A percentile compares a stretch with the other conserved stretches of the same genome.
phyloP scores from a whole-genome alignment of 2,113 vertebrate genomes.

The Eurypyga helias region DNA sequence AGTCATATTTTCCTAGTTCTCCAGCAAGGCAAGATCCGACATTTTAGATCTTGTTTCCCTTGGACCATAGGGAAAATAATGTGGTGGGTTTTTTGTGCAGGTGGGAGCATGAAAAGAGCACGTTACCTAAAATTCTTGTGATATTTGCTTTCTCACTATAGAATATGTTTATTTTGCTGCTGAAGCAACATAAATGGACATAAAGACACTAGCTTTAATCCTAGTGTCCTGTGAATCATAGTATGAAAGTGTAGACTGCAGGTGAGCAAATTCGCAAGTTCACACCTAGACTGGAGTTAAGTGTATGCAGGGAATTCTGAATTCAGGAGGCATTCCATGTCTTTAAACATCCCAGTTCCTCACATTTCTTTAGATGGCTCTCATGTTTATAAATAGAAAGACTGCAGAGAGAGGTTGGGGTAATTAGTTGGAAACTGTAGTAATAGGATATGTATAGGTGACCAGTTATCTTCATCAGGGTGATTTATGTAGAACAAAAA shows the following conservation, averaged over 20 bases:
- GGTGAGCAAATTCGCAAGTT: not conserved
- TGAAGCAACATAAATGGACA: not conserved
- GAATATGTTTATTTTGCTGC: not conserved
- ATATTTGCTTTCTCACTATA: not conserved
- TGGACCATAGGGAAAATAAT: too few relatives aligned
- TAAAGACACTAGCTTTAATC: not conserved
- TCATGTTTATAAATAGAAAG: not conserved
- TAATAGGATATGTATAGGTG: not conserved
- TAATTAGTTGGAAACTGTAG: not conserved
- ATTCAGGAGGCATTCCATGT: not conserved
- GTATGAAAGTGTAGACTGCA: not conserved
- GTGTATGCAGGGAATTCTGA: not conserved
- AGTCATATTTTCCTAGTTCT: not conserved
- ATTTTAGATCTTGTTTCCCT: too few relatives aligned
- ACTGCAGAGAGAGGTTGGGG: not conserved
- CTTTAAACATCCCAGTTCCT: not conserved
- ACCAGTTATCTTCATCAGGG: not conserved
- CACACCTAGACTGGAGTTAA: not conserved
- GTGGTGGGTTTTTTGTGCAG: not conserved
- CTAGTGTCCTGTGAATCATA: not conserved
- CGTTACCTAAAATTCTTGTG: not conserved
- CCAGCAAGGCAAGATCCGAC: not conserved
- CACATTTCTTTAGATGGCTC: not conserved
- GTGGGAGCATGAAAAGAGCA: not conserved
- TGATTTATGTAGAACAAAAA: not conserved